These are phyloP conservation scores for Spea hammondii DNA, from an alignment of 2,797 vertebrate genomes.

Conservation along the genomic window DNA sequence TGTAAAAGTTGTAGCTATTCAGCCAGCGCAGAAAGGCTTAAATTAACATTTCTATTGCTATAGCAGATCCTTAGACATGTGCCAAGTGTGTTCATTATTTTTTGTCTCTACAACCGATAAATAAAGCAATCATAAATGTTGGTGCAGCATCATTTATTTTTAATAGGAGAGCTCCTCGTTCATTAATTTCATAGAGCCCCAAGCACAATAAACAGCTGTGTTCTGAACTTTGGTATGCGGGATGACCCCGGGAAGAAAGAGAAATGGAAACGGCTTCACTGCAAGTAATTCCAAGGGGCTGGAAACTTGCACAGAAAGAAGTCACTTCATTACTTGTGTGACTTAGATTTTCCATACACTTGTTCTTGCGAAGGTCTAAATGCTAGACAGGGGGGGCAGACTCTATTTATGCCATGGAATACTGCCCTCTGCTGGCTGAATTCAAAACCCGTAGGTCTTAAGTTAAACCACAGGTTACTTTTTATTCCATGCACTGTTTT, in stretches of 20 bases:
- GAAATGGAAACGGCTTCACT: not conserved
- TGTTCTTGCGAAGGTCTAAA: not conserved
- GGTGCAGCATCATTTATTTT: no score
- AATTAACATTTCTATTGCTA: no score
- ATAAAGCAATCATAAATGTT: no score
- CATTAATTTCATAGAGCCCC: not conserved
- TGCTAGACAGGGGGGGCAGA: not conserved
- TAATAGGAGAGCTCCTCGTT: not conserved
- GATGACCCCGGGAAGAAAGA: not conserved
- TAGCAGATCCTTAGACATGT: no score
- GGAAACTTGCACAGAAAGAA: not conserved
- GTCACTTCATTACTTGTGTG: not conserved
- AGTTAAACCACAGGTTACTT: not conserved
- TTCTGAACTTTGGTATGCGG: not conserved
- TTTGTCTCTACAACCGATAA: no score
- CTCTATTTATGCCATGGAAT: slow-evolving; percentile 31
- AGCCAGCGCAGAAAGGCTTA: no score
- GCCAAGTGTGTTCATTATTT: no score
- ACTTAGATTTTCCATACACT: not conserved
- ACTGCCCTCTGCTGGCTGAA: slow-evolving; percentile 63
- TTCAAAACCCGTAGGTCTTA: slow-evolving; percentile 4
- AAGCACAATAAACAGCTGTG: not conserved
- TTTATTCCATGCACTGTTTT: not conserved
- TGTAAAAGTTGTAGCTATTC: no score
- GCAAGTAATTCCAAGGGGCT: accelerated